A percentile compares a stretch with the other conserved stretches of the same genome.
Conservation (phyloP, 2,797 vertebrate species). For the Phrynocephalus forsythii region DNA sequence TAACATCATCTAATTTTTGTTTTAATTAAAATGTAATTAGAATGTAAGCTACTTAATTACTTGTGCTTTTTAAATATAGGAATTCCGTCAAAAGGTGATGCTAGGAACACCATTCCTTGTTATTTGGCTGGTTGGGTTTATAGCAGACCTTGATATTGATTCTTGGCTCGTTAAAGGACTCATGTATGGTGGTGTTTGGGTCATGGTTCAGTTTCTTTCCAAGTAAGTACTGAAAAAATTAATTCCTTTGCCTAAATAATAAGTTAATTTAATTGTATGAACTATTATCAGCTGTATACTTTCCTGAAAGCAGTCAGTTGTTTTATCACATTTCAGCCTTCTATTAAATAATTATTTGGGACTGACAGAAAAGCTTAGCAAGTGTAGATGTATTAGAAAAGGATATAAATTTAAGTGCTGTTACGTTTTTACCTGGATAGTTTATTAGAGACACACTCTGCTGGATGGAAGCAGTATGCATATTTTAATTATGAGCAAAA, state of each 20-base stretch:
- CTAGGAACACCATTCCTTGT: slow-evolving; percentile 97
- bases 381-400: neutral
- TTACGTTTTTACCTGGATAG: neutral
- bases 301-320: neutral
- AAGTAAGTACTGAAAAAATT: slow-evolving; percentile 85
- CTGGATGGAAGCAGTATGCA: neutral
- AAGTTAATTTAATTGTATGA: slow-evolving; percentile 17
- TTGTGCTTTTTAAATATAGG: slow-evolving; percentile 79
- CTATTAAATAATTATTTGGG: neutral
- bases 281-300: neutral
- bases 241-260: neutral
- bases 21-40: slow-evolving; percentile 34
- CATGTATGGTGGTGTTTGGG: slow-evolving; percentile 96
- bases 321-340: neutral
- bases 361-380: neutral
- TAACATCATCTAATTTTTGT: neutral
- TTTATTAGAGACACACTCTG: neutral
- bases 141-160: slow-evolving; percentile 96
- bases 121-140: slow-evolving; percentile 98
- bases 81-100: slow-evolving; percentile 99
- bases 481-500: neutral
- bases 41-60: slow-evolving; percentile 55
- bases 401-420: neutral
- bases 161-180: slow-evolving; percentile 97
- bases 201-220: slow-evolving; percentile 95